These are phyloP conservation scores for Cyanoliseus patagonus DNA, from an alignment of 2,113 vertebrate species.

Conservation along the genomic window DNA sequence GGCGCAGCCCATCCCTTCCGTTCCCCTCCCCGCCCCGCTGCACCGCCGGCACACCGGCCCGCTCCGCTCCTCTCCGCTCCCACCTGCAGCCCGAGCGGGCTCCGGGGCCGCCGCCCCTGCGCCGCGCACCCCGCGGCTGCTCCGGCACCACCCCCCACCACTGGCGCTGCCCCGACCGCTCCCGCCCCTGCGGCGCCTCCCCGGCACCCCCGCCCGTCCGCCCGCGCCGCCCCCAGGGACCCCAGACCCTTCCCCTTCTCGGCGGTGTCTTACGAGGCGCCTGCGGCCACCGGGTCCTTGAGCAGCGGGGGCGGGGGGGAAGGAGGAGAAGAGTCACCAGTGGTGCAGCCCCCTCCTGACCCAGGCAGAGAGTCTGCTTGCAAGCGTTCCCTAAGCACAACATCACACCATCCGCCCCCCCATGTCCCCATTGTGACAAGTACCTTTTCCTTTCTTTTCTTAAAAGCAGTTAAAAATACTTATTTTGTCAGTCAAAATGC, in stretches of 20 bases:
- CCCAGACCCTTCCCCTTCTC: neutral
- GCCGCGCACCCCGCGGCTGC: neutral
- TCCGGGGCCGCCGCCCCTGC: neutral
- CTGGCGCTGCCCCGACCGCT: neutral
- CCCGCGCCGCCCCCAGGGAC: slow-evolving; percentile 18
- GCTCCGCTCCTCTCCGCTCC: neutral
- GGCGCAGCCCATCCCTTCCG: slow-evolving; percentile 92
- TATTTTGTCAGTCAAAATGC: neutral
- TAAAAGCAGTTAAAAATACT: neutral
- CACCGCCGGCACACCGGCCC: neutral
- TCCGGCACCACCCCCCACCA: neutral
- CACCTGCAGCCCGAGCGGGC: neutral
- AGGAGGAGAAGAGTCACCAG: neutral
- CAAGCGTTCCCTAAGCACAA: neutral
- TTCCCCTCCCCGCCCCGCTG: neutral
- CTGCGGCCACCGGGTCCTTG: neutral
- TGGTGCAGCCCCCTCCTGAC: neutral
- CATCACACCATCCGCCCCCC: accelerated
- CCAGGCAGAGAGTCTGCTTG: neutral
- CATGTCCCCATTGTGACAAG: neutral
- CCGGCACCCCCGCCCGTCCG: neutral
- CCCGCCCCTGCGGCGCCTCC: neutral
- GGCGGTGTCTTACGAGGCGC: neutral
- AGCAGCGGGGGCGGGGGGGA: neutral
- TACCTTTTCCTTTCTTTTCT: neutral